Base-by-base conservation (phyloP, 2,888 invertebrate species). In the Phyto melanocephala region DNA sequence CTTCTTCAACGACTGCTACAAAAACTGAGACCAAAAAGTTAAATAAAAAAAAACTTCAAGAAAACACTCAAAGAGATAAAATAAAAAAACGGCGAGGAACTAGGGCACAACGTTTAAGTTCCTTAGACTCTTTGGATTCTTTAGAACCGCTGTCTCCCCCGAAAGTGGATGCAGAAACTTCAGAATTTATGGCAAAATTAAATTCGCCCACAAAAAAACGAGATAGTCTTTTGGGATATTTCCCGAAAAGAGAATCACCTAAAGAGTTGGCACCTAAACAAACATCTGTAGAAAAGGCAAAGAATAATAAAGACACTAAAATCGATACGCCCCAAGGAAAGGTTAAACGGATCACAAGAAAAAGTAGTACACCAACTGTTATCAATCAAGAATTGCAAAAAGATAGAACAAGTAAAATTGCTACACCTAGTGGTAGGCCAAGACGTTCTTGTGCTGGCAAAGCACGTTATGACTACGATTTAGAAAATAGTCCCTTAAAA, bases 221-320 rank as follows among this genome's bases (percentile, higher is more conserved):
- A 35, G 93, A 93, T 87, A 94, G 93, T 85, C 91, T 94, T 89
- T 88, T 94, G 20, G 92, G 92, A 79, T 94, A 94, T 87, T 94
- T 94, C 87, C 91, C 92, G 81, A 93, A 93, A 89, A 88, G 88
- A 65, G 86, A 86, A 8, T 87, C 88, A 4, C 88, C 90, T 2
- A 86, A 86, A 20, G 84, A 83, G 13, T 28, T 68, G 0, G 72
- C 62, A 20, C 6, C 6, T 8, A 74, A 84, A n/a, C 22, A 35
- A 15, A 6, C 5, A 15, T 2, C n/a, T 8, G 28, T 7, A 54
- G 17, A 58, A 8, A 1, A 1, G 13, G 35, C 15, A 24, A 76
- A 58, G 33, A 24, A 47, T 1, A 22, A 45, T 13, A 17, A 45
- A 3, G 2, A 11, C 2, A 15, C 10, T 1, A 71, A 68, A 72